A percentile compares a stretch with the other conserved stretches of the same genome.
Conservation (phyloP, 2,113 vertebrate genomes). For the human (Homo sapiens) region DNA sequence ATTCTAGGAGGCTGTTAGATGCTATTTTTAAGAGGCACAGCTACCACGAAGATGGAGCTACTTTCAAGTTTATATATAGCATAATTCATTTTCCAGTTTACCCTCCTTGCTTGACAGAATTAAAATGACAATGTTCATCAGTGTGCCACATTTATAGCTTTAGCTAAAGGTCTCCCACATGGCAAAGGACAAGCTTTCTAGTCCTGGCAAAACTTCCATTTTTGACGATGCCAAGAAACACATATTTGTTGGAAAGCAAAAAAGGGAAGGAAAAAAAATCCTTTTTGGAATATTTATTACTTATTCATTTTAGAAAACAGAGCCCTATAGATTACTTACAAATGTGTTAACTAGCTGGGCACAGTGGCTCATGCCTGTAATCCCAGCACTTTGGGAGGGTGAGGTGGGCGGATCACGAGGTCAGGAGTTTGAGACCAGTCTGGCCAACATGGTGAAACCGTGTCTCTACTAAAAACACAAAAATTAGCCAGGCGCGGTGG, state of each 20-base stretch:
- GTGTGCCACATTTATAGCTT: neutral
- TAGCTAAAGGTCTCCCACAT: neutral
- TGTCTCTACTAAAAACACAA: no score
- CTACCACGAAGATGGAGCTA: neutral
- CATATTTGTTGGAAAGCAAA: conserved; percentile 29
- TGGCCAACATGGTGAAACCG: no score
- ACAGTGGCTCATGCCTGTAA: no score
- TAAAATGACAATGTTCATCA: neutral
- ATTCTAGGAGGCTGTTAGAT: neutral
- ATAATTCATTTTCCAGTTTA: neutral
- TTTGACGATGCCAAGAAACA: conserved; percentile 18
- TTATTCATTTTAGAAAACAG: conserved; percentile 25
- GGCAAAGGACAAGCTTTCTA: neutral
- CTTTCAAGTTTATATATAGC: neutral
- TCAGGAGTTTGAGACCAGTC: no score
- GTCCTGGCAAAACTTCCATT: conserved; percentile 22
- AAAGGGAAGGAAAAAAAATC: neutral
- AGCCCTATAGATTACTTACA: neutral
- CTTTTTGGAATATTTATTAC: conserved; percentile 21
- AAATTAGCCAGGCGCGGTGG: no score
- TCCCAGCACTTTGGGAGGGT: no score
- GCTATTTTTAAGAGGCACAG: conserved; percentile 17
- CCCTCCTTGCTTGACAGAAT: neutral
- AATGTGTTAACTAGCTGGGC: neutral
- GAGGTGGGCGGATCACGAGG: no score